A percentile compares a stretch with the other conserved stretches of the same genome.
Conservation (phyloP, 2,888 invertebrate species). For the Napeogenes inachia region DNA sequence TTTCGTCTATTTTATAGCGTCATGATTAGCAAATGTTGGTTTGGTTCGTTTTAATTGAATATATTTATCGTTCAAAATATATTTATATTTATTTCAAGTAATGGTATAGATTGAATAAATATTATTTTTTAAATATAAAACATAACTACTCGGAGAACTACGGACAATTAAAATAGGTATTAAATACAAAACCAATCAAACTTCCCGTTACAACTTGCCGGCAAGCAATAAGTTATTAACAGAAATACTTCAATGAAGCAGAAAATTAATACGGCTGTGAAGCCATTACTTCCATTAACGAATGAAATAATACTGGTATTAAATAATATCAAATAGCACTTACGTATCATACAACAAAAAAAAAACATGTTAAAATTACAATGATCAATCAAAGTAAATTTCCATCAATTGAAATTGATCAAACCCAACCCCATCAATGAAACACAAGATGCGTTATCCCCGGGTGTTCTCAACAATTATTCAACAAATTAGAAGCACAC, state of each 20-base stretch:
- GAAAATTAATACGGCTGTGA: slow-evolving; percentile 2
- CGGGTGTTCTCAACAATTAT: slow-evolving; percentile 45
- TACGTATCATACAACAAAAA: neutral
- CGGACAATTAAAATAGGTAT: neutral
- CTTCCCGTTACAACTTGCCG: neutral
- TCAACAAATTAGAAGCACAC: slow-evolving; percentile 56
- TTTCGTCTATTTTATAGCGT: neutral
- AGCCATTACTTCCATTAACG: neutral
- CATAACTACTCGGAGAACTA: neutral
- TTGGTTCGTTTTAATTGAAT: too few species aligned
- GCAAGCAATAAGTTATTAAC: slow-evolving; percentile 3
- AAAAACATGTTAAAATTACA: slow-evolving; percentile 7
- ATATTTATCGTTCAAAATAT: too few species aligned
- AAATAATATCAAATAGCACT: too few species aligned
- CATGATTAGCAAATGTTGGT: too few species aligned
- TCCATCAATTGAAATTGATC: slow-evolving; percentile 8
- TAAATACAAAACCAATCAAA: slow-evolving; percentile 6
- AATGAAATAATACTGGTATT: too few species aligned
- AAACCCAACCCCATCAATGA: slow-evolving; percentile 1
- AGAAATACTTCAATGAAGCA: slow-evolving; percentile 2
- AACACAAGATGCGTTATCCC: slow-evolving; percentile 8
- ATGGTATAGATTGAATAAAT: too few species aligned
- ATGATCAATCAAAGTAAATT: slow-evolving; percentile 1
- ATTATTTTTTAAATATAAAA: too few species aligned
- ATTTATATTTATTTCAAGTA: too few species aligned